Evolutionary conservation across 23 tunicate genomes (phyloP).

Genomic region (Ascidia mentula): DNA sequence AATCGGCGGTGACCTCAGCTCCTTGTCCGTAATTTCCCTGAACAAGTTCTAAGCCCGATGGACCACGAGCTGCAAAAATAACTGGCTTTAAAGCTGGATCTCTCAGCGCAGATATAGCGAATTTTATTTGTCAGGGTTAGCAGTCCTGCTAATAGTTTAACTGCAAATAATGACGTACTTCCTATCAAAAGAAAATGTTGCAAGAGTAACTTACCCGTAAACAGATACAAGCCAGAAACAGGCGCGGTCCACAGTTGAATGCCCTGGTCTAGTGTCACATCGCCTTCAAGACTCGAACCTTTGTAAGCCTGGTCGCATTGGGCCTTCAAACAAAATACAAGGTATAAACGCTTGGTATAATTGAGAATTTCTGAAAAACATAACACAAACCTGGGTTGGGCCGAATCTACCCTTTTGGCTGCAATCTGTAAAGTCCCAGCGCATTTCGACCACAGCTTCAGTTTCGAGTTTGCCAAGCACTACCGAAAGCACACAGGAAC

Average conservation of each 20-base stretch:
- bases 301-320: conserved; percentile 60
- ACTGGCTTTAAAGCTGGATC: no score
- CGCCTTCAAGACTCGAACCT: conserved; percentile 65
- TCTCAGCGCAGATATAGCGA: no score
- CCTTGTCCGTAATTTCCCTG: conserved; percentile 58
- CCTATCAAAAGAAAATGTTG: neutral
- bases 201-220: conserved; percentile 53
- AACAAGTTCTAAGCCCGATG: conserved; percentile 39
- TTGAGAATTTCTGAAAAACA: neutral
- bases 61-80: conserved; percentile 42
- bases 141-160: no score
- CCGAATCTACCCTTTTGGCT: conserved; percentile 77
- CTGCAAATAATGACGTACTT: neutral
- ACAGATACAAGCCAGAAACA: conserved; percentile 66
- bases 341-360: no score
- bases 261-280: conserved; percentile 50
- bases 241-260: conserved; percentile 87
- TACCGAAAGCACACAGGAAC: neutral
- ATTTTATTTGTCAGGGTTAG: no score
- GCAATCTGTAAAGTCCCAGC: conserved; percentile 94
- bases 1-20: conserved; percentile 54
- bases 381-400: conserved; percentile 66
- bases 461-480: conserved; percentile 22
- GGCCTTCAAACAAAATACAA: no score
- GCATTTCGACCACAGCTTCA: conserved; percentile 74